Conservation (phyloP, 2,797 vertebrate species). For the Echeneis naucrates region DNA sequence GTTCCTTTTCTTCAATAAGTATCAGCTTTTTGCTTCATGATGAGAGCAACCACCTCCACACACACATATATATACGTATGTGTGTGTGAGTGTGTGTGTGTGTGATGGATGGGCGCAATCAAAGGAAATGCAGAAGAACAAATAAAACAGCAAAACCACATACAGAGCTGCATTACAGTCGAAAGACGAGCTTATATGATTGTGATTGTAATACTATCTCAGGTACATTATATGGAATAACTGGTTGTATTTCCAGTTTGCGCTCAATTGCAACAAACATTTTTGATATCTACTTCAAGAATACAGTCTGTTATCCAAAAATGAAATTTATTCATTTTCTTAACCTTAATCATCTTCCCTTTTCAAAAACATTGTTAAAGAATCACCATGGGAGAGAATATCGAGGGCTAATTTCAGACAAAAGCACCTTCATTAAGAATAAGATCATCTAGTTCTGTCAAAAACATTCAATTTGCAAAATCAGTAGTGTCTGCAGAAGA, state of each 20-base stretch:
- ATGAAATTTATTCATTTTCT: conserved; percentile 16
- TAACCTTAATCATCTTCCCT: conserved; percentile 26
- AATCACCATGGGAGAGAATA: conserved; percentile 33
- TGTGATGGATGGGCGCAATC: conserved; percentile 29
- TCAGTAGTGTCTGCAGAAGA: conserved; percentile 45
- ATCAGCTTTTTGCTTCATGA: conserved; percentile 37
- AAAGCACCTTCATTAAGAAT: conserved; percentile 47
- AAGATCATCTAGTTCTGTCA: conserved; percentile 37
- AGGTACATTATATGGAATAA: conserved; percentile 54
- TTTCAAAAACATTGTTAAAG: conserved; percentile 35
- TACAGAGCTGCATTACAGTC: conserved; percentile 54
- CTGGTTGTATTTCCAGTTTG: conserved; percentile 64
- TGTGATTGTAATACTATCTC: conserved; percentile 49
- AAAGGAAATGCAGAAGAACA: conserved; percentile 16
- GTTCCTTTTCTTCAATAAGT: conserved; percentile 38
- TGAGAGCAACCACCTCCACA: conserved; percentile 48
- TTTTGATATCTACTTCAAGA: conserved; percentile 48
- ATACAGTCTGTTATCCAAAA: conserved; percentile 18
- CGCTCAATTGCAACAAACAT: conserved; percentile 85
- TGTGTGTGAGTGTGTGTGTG: conserved; percentile 21
- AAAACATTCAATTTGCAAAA: conserved; percentile 65
- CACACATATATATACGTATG: conserved; percentile 17
- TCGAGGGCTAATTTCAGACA: conserved; percentile 38
- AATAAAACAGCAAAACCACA: conserved; percentile 40
- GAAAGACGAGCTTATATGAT: conserved; percentile 27